A percentile compares a stretch with the other conserved stretches of the same genome.
These are phyloP conservation scores for Danionella cerebrum DNA, from an alignment of 2,113 vertebrate genomes.

Conservation along the genomic window DNA sequence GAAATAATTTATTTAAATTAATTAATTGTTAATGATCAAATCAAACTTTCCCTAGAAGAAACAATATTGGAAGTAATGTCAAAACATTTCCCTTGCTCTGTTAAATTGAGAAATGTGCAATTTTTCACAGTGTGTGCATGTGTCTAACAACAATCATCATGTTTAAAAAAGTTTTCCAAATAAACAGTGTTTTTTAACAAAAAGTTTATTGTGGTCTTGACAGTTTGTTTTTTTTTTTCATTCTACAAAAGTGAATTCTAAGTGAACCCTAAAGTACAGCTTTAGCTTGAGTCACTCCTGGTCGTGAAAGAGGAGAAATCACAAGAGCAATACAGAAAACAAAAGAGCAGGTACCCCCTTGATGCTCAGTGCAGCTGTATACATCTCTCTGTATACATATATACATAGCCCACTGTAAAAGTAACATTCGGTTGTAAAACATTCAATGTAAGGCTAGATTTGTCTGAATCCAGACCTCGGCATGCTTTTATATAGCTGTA, in stretches of 20 bases:
- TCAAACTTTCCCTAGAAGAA: too few species aligned
- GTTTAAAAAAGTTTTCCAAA: background rate
- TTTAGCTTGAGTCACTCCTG: constrained; percentile 19
- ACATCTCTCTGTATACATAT: background rate
- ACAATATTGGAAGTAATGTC: too few species aligned
- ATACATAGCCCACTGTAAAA: too few species aligned
- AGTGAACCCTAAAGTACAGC: constrained; percentile 30
- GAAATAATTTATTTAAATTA: too few species aligned
- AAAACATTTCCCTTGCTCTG: too few species aligned
- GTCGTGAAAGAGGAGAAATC: constrained; percentile 14
- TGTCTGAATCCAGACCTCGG: constrained; percentile 2
- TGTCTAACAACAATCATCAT: too few species aligned
- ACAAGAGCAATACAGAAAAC: constrained; percentile 16
- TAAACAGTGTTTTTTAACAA: constrained; percentile 40
- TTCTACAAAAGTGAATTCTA: constrained; percentile 57
- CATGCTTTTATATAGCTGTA: background rate
- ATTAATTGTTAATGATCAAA: too few species aligned
- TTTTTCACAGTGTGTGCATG: too few species aligned
- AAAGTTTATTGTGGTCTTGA: constrained; percentile 62
- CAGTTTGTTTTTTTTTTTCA: constrained; percentile 45
- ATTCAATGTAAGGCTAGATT: constrained; percentile 11
- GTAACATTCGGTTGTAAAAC: constrained; percentile 5
- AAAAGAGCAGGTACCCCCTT: background rate
- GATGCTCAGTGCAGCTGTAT: background rate
- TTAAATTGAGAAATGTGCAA: too few species aligned